A percentile compares a stretch with the other conserved stretches of the same genome.
phyloP scores from a whole-genome alignment of 1,140 invertebrate species.

The Tribolium castaneum region DNA sequence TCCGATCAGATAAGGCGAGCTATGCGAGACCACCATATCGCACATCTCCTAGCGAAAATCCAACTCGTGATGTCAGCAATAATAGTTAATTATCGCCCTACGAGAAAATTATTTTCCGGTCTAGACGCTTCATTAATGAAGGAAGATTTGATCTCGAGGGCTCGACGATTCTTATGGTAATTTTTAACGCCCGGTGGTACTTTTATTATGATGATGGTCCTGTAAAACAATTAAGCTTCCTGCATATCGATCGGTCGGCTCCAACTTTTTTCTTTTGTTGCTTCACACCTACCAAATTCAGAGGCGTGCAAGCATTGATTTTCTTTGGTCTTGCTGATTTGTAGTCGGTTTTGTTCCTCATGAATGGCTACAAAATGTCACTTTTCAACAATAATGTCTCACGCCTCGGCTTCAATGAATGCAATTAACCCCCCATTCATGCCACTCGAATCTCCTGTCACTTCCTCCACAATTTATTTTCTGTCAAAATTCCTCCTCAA shows the following conservation, averaged over 20 bases:
- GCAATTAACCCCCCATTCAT: conserved; percentile 55
- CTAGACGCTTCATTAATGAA: not conserved
- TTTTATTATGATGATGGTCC: conserved; percentile 26
- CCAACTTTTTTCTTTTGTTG: conserved; percentile 5
- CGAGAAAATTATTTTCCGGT: not conserved
- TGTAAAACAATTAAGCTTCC: conserved; percentile 43
- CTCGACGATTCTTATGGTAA: conserved; percentile 37
- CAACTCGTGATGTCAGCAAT: not conserved
- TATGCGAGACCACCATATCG: conserved; percentile 29
- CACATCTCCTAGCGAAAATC: conserved; percentile 11
- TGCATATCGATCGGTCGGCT: not conserved
- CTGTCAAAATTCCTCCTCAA: not conserved
- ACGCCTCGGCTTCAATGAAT: conserved; percentile 57
- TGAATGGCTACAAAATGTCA: conserved; percentile 56
- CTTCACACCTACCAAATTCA: not conserved
- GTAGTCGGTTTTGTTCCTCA: conserved; percentile 38
- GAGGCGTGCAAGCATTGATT: not conserved
- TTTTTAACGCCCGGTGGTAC: conserved; percentile 19
- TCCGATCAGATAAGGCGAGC: not conserved
- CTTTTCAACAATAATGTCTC: conserved; percentile 51
- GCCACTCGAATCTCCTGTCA: conserved; percentile 7
- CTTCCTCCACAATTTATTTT: not conserved
- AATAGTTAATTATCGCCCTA: not conserved
- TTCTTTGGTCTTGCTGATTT: conserved; percentile 42
- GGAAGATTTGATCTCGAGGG: conserved; percentile 2